Percentiles rank a stretch among this genome's conserved stretches.
Evolutionary conservation across 2,797 vertebrate genomes (phyloP).

Genomic region (Thamnophis elegans): DNA sequence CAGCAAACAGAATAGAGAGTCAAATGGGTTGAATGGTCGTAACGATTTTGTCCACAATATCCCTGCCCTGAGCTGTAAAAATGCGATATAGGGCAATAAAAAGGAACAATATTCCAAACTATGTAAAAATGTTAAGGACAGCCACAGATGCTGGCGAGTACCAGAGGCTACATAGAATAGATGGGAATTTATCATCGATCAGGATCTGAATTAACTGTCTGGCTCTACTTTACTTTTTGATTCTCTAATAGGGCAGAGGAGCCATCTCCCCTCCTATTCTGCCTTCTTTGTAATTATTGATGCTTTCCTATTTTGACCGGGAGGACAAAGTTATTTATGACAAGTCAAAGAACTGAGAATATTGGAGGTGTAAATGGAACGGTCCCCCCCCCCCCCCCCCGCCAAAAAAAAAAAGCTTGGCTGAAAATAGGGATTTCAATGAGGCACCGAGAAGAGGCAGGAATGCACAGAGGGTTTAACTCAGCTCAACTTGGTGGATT

Average conservation of each 20-base stretch:
- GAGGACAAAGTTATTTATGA: slow-evolving; percentile 36
- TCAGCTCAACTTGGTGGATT: not conserved
- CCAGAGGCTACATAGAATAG: not conserved
- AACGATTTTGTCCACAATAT: not conserved
- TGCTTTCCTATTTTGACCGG: slow-evolving; percentile 37
- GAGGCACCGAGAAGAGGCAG: not conserved
- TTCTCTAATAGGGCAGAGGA: not conserved
- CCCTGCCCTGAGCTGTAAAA: not conserved
- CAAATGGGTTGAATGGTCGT: not conserved
- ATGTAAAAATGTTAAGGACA: slow-evolving; percentile 19
- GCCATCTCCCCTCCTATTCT: not conserved
- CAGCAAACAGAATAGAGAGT: not conserved
- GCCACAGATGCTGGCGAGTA: not conserved
- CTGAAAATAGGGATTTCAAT: not conserved
- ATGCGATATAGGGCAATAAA: not conserved
- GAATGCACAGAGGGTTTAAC: not conserved
- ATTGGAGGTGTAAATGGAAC: slow-evolving; percentile 22
- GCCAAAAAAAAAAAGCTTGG: too few relatives aligned
- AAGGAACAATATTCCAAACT: not conserved
- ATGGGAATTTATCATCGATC: not conserved
- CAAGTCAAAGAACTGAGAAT: slow-evolving; percentile 35
- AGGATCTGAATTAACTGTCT: not conserved
- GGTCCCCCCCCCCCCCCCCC: not conserved
- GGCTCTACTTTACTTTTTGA: not conserved
- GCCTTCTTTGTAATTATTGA: slow-evolving; percentile 37